Percentiles rank a stretch among this genome's conserved stretches.
Conservation (phyloP, 2,113 vertebrate species). For the Sebastes fasciatus region DNA sequence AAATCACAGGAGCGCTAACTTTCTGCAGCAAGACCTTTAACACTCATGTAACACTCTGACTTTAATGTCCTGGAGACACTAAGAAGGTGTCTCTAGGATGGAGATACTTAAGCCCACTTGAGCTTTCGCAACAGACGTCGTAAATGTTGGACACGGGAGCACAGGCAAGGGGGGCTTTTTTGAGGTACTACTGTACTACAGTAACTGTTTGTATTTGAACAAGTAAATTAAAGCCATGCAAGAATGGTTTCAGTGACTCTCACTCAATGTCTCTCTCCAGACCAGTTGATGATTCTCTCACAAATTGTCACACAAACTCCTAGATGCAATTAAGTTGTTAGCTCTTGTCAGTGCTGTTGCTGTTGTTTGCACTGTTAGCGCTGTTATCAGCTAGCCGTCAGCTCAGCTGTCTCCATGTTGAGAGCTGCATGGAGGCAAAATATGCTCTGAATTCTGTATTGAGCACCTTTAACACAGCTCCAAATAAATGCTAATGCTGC, state of each 20-base stretch:
- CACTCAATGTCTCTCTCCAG: not conserved
- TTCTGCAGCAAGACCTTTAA: slow-evolving; percentile 54
- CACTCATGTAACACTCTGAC: slow-evolving; percentile 58
- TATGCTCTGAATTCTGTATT: not conserved
- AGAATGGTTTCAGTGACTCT: not conserved
- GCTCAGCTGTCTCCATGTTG: not conserved
- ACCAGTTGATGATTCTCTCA: not conserved
- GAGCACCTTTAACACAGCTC: not conserved
- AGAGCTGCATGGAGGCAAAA: not conserved
- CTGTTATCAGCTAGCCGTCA: not conserved
- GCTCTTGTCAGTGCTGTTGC: too few relatives aligned
- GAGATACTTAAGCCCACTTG: slow-evolving; percentile 18
- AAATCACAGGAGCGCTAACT: slow-evolving; percentile 67
- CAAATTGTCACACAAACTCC: not conserved
- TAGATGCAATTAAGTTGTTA: not conserved
- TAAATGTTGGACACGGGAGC: not conserved
- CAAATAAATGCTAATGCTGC: not conserved
- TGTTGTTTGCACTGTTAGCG: too few relatives aligned
- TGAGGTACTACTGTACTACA: not conserved
- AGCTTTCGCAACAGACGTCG: not conserved
- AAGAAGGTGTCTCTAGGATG: slow-evolving; percentile 32
- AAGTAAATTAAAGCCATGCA: slow-evolving; percentile 5
- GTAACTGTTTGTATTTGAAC: slow-evolving; percentile 11
- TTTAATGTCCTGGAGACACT: slow-evolving; percentile 32
- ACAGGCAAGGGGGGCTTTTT: not conserved